phyloP scores from a whole-genome alignment of 2,888 invertebrate genomes.

The Pterostichus madidus region DNA sequence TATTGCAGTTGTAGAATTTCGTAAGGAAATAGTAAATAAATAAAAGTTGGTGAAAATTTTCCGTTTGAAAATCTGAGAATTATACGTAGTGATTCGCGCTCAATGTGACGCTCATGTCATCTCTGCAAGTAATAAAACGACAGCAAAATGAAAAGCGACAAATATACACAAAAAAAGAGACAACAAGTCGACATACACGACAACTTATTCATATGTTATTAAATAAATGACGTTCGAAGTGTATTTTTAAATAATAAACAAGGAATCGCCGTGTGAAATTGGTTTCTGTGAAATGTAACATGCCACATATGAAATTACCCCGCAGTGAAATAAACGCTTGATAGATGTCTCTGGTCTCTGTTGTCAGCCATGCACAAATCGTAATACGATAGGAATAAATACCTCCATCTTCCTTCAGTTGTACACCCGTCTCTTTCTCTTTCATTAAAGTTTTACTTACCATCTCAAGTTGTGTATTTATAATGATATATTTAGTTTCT shows the following conservation, averaged over 20 bases:
- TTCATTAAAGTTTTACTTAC: constrained; percentile 64
- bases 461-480: constrained; percentile 67
- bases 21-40: no score
- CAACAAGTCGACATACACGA: constrained; percentile 28
- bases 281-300: constrained; percentile 28
- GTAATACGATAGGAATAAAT: constrained; percentile 33
- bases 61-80: no score
- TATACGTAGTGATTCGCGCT: background rate
- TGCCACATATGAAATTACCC: constrained; percentile 28
- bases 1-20: no score
- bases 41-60: no score
- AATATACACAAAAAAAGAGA: constrained; percentile 27
- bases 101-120: constrained; percentile 1
- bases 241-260: constrained; percentile 56
- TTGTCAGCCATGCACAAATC: constrained; percentile 45
- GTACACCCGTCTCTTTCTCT: constrained; percentile 46
- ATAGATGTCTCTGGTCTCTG: constrained; percentile 10
- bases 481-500: constrained; percentile 66
- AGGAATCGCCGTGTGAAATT: constrained; percentile 31
- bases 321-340: constrained; percentile 1
- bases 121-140: constrained; percentile 15
- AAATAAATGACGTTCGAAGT: constrained; percentile 56
- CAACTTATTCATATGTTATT: constrained; percentile 59
- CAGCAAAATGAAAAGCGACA: constrained; percentile 37
- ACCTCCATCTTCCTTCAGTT: constrained; percentile 25